These are phyloP conservation scores for Elysia crispata DNA, from an alignment of 2,888 invertebrate genomes.

Conservation along the genomic window DNA sequence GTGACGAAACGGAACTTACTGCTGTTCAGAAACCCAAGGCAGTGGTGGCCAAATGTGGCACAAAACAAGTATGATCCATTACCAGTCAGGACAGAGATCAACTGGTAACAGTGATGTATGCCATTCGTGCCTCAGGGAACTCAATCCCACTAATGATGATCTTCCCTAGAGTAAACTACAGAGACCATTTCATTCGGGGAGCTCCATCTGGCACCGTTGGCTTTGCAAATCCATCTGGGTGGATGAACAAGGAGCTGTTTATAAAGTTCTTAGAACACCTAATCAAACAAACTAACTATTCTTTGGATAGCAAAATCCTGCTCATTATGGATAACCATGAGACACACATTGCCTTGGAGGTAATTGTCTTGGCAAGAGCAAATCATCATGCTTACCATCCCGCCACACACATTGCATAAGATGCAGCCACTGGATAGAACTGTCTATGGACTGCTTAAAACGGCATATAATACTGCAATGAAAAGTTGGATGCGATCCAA, in stretches of 20 bases:
- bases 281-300: neutral
- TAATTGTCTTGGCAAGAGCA: neutral
- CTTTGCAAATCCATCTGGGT: constrained; percentile 42
- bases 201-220: constrained; percentile 41
- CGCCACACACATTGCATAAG: too few species aligned
- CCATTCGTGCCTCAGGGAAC: constrained; percentile 46
- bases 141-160: constrained; percentile 41
- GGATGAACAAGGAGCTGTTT: constrained; percentile 40
- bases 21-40: constrained; percentile 30
- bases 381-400: constrained; percentile 27
- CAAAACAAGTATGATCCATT: constrained; percentile 29
- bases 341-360: constrained; percentile 23
- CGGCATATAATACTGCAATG: too few species aligned
- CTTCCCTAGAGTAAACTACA: constrained; percentile 42
- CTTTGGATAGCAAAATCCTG: constrained; percentile 12
- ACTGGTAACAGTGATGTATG: constrained; percentile 5
- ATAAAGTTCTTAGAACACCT: neutral
- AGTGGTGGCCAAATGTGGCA: neutral
- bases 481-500: constrained; percentile 29
- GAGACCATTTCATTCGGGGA: constrained; percentile 2
- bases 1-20: constrained; percentile 22
- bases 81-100: constrained; percentile 41
- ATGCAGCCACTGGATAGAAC: too few species aligned
- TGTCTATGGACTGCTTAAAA: too few species aligned
- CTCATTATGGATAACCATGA: constrained; percentile 34